phyloP scores from a whole-genome alignment of 37 sponge, comb jelly and placozoan genomes.

The Diacarnus erythraeanus region DNA sequence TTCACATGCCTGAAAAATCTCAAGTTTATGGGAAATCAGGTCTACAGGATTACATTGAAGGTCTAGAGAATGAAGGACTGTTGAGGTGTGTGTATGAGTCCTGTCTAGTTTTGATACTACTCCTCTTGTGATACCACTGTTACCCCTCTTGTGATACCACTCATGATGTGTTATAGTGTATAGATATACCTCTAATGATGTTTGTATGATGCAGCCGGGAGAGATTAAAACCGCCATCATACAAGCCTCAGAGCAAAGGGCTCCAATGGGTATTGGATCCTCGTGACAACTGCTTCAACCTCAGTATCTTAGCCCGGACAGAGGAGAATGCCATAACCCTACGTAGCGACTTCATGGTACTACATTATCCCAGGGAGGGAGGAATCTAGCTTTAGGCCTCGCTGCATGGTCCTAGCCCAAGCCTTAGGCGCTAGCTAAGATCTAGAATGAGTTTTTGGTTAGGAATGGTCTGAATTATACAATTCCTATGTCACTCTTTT shows the following conservation, averaged over 20 bases:
- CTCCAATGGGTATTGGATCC: slow-evolving; percentile 31
- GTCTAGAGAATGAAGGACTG: not conserved
- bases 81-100: not conserved
- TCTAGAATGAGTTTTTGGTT: slow-evolving; percentile 6
- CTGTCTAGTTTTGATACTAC: no score
- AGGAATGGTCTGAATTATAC: not conserved
- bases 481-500: not conserved
- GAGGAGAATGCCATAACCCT: slow-evolving; percentile 27
- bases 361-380: no score
- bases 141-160: no score
- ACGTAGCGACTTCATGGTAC: slow-evolving; percentile 60
- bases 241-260: not conserved
- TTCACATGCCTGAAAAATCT: slow-evolving; percentile 29
- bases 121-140: no score
- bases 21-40: slow-evolving; percentile 21
- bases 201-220: not conserved
- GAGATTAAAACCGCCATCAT: not conserved
- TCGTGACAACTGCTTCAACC: slow-evolving; percentile 8
- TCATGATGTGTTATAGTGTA: not conserved
- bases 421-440: no score
- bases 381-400: slow-evolving; percentile 6
- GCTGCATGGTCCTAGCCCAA: not conserved
- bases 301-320: slow-evolving; percentile 27
- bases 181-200: no score
- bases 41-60: not conserved